Evolutionary conservation across 2,888 invertebrate species (phyloP).

Genomic region (Trissolcus japonicus): DNA sequence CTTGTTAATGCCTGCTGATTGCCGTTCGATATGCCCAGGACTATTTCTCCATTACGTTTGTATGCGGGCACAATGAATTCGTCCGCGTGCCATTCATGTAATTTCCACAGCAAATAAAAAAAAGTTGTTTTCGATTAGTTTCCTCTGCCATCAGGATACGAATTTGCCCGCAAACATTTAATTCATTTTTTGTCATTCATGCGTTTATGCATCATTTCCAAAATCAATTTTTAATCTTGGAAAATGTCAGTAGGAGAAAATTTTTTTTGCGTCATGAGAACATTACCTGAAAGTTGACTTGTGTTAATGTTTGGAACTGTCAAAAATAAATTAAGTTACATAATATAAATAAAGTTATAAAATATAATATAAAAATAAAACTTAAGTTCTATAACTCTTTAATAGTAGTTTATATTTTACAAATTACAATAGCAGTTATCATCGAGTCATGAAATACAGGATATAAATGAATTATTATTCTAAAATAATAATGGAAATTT

Average conservation of each 20-base stretch:
- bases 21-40: constrained; percentile 57
- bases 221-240: too few relatives aligned
- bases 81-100: constrained; percentile 4
- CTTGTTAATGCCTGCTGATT: constrained; percentile 67
- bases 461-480: background rate
- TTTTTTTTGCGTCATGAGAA: too few relatives aligned
- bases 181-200: too few relatives aligned
- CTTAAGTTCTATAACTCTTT: background rate
- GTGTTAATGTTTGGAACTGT: too few relatives aligned
- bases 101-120: constrained; percentile 53
- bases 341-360: too few relatives aligned
- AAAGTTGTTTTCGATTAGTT: constrained; percentile 58
- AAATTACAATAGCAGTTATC: background rate
- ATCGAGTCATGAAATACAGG: background rate
- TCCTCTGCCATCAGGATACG: constrained; percentile 19
- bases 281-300: too few relatives aligned
- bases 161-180: background rate
- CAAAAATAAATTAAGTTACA: too few relatives aligned
- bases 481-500: background rate
- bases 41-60: constrained; percentile 33
- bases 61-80: constrained; percentile 15
- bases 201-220: too few relatives aligned
- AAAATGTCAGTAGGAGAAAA: too few relatives aligned
- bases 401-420: too few relatives aligned
- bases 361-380: background rate